These are phyloP conservation scores for Papilio machaon DNA, from an alignment of 1,140 invertebrate genomes.

Conservation along the genomic window DNA sequence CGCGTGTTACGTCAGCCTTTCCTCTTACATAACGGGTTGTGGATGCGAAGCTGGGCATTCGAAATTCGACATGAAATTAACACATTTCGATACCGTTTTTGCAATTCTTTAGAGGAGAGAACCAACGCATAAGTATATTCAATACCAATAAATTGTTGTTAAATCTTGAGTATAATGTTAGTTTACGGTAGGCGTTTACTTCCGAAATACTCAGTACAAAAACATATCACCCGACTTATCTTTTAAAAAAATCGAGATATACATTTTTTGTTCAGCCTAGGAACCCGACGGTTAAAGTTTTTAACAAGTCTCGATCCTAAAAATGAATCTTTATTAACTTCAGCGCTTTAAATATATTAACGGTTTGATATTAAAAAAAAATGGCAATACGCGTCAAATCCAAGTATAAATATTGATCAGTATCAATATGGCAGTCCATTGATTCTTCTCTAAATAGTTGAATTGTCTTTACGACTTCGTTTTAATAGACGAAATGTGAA, in stretches of 20 bases:
- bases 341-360: not conserved
- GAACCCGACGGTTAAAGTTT: not conserved
- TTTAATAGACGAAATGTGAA: not conserved
- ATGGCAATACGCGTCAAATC: not conserved
- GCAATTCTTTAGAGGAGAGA: not conserved
- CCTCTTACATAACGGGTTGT: constrained; percentile 14
- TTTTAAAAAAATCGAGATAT: not conserved
- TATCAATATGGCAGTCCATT: not conserved
- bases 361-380: not conserved
- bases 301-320: not conserved
- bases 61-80: not conserved
- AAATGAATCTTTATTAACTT: not conserved
- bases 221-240: too few species aligned
- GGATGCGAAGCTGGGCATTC: not conserved
- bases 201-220: too few species aligned
- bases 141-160: too few species aligned
- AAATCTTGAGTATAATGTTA: too few species aligned
- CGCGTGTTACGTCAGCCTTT: constrained; percentile 38
- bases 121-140: not conserved
- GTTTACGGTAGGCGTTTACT: too few species aligned
- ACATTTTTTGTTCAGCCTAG: not conserved
- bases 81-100: not conserved
- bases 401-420: not conserved
- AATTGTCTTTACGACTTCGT: not conserved
- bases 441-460: not conserved